Conservation (phyloP, 2,113 vertebrate genomes). For the Calidris pugnax region DNA sequence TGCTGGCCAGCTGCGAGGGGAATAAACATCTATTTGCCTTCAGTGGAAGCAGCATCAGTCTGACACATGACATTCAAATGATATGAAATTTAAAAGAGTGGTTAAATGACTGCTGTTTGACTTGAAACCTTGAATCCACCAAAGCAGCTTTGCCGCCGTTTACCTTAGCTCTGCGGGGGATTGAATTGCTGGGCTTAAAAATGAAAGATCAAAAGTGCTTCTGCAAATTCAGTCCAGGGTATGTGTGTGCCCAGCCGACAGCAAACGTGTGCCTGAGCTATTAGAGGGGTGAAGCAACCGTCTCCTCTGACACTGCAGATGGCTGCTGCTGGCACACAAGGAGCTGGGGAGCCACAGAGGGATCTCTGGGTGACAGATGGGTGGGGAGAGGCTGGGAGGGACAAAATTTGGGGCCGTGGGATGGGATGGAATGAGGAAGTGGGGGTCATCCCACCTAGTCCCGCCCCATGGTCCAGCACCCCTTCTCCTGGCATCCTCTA, state of each 20-base stretch:
- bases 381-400: neutral
- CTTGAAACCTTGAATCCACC: neutral
- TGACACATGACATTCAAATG: slow-evolving; percentile 67
- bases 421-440: neutral
- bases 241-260: neutral
- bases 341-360: neutral
- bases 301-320: neutral
- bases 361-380: neutral
- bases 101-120: slow-evolving; percentile 41
- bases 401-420: neutral
- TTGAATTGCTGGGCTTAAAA: neutral
- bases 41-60: slow-evolving; percentile 13
- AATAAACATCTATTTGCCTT: slow-evolving; percentile 63
- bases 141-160: neutral
- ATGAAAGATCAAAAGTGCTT: slow-evolving; percentile 22
- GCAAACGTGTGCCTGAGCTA: neutral
- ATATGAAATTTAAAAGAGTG: slow-evolving; percentile 35
- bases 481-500: neutral
- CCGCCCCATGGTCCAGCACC: rapidly evolving
- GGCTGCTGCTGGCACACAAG: rapidly evolving
- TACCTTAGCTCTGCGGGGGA: slow-evolving; percentile 3
- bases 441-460: neutral
- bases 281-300: neutral
- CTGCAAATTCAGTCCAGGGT: neutral
- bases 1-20: slow-evolving; percentile 49